phyloP scores from a whole-genome alignment of 2,888 invertebrate genomes.

The Ctena decussata region DNA sequence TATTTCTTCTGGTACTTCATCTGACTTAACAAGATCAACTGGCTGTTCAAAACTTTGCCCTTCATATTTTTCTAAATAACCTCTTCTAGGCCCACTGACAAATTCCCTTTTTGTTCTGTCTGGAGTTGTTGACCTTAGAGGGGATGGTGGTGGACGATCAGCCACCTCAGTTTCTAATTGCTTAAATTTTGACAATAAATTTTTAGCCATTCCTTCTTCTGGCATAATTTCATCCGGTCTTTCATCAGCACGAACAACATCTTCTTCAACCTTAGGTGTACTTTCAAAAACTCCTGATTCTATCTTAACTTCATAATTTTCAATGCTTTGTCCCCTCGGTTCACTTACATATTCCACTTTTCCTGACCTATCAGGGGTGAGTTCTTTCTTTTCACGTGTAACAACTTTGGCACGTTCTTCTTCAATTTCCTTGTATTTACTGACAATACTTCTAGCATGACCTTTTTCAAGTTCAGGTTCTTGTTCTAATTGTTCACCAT shows the following conservation, averaged over 20 bases:
- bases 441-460: conserved; percentile 93
- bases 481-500: conserved; percentile 66
- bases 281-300: conserved; percentile 81
- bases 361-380: conserved; percentile 78
- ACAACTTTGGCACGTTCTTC: conserved; percentile 48
- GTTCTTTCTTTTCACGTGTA: conserved; percentile 68
- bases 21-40: conserved; percentile 69
- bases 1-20: conserved; percentile 59
- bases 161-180: conserved; percentile 73
- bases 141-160: conserved; percentile 73
- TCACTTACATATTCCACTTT: conserved; percentile 82
- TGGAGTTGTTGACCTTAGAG: conserved; percentile 75
- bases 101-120: conserved; percentile 77
- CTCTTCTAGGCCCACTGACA: conserved; percentile 75
- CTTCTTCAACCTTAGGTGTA: conserved; percentile 72
- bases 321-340: conserved; percentile 71
- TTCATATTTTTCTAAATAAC: conserved; percentile 74
- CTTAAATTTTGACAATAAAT: conserved; percentile 79
- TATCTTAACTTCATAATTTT: conserved; percentile 73
- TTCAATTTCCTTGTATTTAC: conserved; percentile 95
- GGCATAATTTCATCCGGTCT: conserved; percentile 73
- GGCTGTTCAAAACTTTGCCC: conserved; percentile 70
- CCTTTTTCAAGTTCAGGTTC: conserved; percentile 88
- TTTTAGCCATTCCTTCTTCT: conserved; percentile 76
- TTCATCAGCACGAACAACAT: conserved; percentile 76